Evolutionary conservation across 64 coral and sea anemone genomes (phyloP).

Genomic region (Actinia equina): DNA sequence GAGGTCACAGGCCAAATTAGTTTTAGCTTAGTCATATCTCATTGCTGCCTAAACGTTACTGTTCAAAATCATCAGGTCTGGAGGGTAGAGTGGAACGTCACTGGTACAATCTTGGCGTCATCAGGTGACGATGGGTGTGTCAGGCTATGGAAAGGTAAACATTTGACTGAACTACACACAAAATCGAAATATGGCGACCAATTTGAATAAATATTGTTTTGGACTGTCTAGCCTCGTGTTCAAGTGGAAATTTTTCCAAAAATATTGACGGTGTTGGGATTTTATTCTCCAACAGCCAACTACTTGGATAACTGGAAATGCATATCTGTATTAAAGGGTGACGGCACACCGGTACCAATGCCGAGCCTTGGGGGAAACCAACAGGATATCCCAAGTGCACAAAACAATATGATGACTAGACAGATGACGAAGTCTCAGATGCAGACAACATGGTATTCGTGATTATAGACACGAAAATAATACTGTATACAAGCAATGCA

Average conservation of each 20-base stretch:
- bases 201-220: no score
- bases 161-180: neutral
- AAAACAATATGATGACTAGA: neutral
- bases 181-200: no score
- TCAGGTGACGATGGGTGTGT: conserved; percentile 98
- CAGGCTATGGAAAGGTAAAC: conserved; percentile 91
- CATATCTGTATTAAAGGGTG: conserved; percentile 88
- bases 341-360: conserved; percentile 53
- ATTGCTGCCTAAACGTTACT: no score
- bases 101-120: conserved; percentile 94
- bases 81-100: conserved; percentile 95
- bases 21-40: no score
- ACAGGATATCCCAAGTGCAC: conserved; percentile 3
- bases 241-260: no score
- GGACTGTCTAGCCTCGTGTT: no score
- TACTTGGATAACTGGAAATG: conserved; percentile 98
- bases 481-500: neutral
- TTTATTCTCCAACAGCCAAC: conserved; percentile 53
- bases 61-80: conserved; percentile 50
- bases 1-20: no score
- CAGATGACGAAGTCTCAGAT: neutral
- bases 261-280: neutral
- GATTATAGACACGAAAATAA: neutral
- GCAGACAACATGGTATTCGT: conserved; percentile 13
- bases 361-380: neutral